These are phyloP conservation scores for Diadophis punctatus DNA, from an alignment of 2,113 vertebrate genomes.

Conservation along the genomic window DNA sequence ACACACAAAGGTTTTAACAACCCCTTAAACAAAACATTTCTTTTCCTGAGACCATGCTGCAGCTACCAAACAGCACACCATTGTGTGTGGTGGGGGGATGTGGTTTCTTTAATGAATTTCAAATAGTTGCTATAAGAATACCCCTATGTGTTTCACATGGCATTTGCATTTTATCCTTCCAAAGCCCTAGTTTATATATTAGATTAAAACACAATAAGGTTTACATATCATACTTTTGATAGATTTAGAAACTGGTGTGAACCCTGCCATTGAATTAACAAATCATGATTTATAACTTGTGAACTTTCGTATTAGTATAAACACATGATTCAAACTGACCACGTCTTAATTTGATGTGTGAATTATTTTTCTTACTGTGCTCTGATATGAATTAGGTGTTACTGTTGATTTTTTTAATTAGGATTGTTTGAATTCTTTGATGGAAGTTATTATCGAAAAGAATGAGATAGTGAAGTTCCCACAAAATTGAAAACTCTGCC, in stretches of 20 bases:
- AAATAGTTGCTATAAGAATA: not conserved
- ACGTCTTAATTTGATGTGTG: not conserved
- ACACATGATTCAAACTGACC: not conserved
- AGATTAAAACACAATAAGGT: not conserved
- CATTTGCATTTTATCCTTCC: not conserved
- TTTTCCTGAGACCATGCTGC: not conserved
- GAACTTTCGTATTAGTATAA: not conserved
- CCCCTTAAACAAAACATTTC: not conserved
- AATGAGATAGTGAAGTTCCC: not conserved
- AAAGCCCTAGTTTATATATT: not conserved
- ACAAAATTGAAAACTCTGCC: not conserved
- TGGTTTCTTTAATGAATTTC: not conserved
- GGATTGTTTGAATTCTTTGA: not conserved
- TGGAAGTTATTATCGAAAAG: not conserved
- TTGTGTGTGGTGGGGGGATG: not conserved
- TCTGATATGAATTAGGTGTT: not conserved
- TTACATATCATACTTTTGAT: not conserved
- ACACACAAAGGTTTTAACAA: not conserved
- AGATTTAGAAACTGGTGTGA: not conserved
- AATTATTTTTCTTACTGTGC: not conserved
- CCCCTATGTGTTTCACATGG: not conserved
- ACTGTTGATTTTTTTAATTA: not conserved
- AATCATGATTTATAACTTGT: not conserved
- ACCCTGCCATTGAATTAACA: not conserved
- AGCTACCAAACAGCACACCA: not conserved